These are phyloP conservation scores for Diaperis boleti DNA, from an alignment of 2,888 invertebrate species.

Conservation along the genomic window DNA sequence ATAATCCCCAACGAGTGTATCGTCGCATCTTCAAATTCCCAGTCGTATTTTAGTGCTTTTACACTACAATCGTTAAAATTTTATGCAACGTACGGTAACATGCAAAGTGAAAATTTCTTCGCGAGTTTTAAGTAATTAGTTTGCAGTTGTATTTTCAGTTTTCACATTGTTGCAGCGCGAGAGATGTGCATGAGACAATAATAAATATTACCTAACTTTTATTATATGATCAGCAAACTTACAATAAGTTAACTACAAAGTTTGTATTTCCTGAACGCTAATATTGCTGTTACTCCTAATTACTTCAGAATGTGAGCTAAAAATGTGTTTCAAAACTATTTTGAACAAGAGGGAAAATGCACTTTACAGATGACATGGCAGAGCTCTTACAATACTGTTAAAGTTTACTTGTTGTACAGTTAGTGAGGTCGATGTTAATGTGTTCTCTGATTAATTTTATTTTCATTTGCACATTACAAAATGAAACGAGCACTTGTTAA, in stretches of 20 bases:
- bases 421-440: too few species aligned
- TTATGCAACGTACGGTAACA: not conserved
- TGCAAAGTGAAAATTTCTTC: constrained; percentile 6
- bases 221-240: not conserved
- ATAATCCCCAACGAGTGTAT: constrained; percentile 6
- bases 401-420: too few species aligned
- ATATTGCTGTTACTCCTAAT: too few species aligned
- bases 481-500: too few species aligned
- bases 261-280: too few species aligned
- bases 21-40: not conserved
- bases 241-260: not conserved
- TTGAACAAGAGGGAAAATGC: too few species aligned
- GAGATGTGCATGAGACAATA: not conserved
- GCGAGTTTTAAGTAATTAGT: constrained; percentile 9
- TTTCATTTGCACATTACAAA: too few species aligned
- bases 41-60: constrained; percentile 1
- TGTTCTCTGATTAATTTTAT: too few species aligned
- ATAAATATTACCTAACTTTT: not conserved
- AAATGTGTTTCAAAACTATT: too few species aligned
- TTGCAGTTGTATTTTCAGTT: not conserved
- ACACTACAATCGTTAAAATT: constrained; percentile 13
- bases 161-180: not conserved
- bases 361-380: too few species aligned
- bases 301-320: too few species aligned
- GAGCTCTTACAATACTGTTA: too few species aligned